Evolutionary conservation across 2,113 vertebrate genomes (phyloP).

Genomic region (Salvelinus fontinalis): DNA sequence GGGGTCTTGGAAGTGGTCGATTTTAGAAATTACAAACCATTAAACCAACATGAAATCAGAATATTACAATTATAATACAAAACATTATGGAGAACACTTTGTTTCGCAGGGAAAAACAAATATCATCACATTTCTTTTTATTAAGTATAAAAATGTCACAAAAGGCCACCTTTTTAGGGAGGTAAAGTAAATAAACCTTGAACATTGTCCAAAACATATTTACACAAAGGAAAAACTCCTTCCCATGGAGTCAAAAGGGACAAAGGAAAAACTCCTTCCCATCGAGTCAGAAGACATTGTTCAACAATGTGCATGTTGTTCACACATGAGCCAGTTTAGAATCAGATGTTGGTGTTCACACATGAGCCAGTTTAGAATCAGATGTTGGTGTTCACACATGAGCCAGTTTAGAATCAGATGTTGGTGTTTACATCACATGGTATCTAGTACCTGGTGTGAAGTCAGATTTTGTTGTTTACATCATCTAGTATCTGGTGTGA

Average conservation of each 20-base stretch:
- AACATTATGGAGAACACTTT: neutral
- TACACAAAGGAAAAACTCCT: slow-evolving; percentile 21
- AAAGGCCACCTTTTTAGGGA: slow-evolving; percentile 31
- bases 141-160: slow-evolving; percentile 58
- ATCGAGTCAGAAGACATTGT: neutral
- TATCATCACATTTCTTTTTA: slow-evolving; percentile 45
- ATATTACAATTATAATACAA: neutral
- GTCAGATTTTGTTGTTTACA: neutral
- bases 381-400: too few species aligned
- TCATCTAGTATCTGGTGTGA: too few species aligned
- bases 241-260: too few species aligned
- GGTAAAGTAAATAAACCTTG: slow-evolving; percentile 22
- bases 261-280: neutral
- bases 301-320: neutral
- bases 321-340: too few species aligned
- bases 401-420: too few species aligned
- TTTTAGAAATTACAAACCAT: neutral
- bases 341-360: neutral
- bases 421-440: too few species aligned
- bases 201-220: slow-evolving; percentile 21
- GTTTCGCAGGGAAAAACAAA: slow-evolving; percentile 24
- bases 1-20: slow-evolving; percentile 3
- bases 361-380: too few species aligned
- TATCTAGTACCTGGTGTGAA: too few species aligned
- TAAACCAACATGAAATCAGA: neutral